Percentiles rank a stretch among this genome's conserved stretches.
Evolutionary conservation across 1,140 invertebrate species (phyloP).

Genomic region (Zaprionus davidi): DNA sequence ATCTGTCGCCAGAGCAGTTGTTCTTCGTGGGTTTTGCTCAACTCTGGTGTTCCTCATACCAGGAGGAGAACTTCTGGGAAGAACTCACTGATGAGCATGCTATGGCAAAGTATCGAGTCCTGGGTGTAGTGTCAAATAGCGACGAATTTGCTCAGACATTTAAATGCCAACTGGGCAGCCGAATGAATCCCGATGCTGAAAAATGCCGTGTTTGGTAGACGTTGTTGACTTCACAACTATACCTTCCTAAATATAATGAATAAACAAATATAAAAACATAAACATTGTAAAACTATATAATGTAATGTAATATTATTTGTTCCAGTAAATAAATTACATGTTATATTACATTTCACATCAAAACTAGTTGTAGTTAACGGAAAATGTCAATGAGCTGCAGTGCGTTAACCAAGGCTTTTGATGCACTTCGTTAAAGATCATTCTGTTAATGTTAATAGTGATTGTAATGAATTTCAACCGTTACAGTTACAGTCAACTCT

Average conservation of each 20-base stretch:
- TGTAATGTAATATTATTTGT: background rate
- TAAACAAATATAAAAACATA: background rate
- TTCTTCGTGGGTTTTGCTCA: conserved; percentile 97
- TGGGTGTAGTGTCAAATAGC: conserved; percentile 88
- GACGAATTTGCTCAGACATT: conserved; percentile 87
- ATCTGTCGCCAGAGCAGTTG: conserved; percentile 92
- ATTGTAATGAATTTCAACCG: too few relatives aligned
- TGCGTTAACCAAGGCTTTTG: background rate
- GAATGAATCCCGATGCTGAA: conserved; percentile 87
- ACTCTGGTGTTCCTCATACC: conserved; percentile 80
- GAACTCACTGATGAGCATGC: conserved; percentile 69
- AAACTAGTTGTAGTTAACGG: background rate
- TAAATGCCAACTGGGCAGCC: conserved; percentile 86
- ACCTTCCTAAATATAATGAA: too few relatives aligned
- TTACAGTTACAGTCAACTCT: too few relatives aligned
- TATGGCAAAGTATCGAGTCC: conserved; percentile 85
- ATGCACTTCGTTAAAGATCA: too few relatives aligned
- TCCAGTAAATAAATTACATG: background rate
- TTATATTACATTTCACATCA: background rate
- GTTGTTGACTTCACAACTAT: too few relatives aligned
- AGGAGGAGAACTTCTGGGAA: conserved; percentile 73
- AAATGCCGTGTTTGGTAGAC: conserved; percentile 68
- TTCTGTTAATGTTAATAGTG: background rate
- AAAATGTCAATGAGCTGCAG: background rate
- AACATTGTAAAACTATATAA: background rate